These are phyloP conservation scores for Phaetusa simplex DNA, from an alignment of 2,113 vertebrate species.

Conservation along the genomic window DNA sequence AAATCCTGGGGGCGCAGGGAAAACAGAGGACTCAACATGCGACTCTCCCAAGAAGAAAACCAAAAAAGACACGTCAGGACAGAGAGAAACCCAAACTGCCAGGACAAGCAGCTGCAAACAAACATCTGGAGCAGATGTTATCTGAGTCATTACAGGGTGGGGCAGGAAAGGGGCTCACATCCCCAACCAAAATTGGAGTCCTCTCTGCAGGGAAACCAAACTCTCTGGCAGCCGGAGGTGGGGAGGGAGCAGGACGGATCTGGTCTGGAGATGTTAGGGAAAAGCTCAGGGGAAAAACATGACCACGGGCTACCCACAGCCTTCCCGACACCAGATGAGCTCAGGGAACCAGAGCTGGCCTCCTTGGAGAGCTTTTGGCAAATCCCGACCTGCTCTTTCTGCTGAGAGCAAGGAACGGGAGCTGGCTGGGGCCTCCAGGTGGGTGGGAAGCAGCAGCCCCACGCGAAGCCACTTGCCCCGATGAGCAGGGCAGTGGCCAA, in stretches of 20 bases:
- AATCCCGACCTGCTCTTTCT: neutral
- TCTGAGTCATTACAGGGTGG: conserved; percentile 39
- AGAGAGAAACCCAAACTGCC: neutral
- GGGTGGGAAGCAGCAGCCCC: neutral
- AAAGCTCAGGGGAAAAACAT: neutral
- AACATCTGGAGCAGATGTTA: conserved; percentile 27
- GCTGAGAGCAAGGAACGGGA: neutral
- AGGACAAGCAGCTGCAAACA: conserved; percentile 14
- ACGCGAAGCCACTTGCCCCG: neutral
- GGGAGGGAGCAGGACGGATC: neutral
- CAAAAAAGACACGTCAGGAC: neutral
- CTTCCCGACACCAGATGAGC: neutral
- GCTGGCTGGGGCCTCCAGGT: neutral
- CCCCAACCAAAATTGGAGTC: neutral
- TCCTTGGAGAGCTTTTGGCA: neutral
- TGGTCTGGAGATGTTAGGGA: neutral
- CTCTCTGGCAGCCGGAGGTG: neutral
- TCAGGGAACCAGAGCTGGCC: neutral
- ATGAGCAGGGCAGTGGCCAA: fast-evolving
- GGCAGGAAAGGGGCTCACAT: conserved; percentile 49
- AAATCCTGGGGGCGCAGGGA: neutral
- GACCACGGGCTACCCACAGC: neutral
- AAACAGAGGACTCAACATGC: neutral
- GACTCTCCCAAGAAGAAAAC: neutral
- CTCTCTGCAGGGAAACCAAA: neutral